A percentile compares a stretch with the other conserved stretches of the same genome.
Evolutionary conservation across 2,113 vertebrate species (phyloP).

Genomic region (Lophotis ruficrista): DNA sequence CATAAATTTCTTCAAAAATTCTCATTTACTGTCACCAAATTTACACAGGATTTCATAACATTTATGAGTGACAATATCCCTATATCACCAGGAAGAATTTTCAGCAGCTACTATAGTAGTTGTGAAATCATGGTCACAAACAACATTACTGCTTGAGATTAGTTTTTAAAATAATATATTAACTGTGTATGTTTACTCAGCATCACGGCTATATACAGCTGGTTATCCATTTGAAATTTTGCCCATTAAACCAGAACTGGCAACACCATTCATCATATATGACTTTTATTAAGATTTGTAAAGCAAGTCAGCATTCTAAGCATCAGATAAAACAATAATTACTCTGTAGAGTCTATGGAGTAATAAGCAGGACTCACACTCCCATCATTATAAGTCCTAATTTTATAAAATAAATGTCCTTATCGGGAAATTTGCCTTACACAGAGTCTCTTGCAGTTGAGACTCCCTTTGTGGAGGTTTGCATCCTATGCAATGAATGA

Average conservation of each 20-base stretch:
- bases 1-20: background rate
- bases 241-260: background rate
- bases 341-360: background rate
- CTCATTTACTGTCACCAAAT: background rate
- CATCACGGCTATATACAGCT: background rate
- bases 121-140: background rate
- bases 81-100: background rate
- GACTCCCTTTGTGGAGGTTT: background rate
- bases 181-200: background rate
- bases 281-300: background rate
- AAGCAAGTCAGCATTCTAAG: conserved; percentile 39
- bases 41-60: background rate
- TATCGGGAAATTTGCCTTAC: background rate
- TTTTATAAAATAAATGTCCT: background rate
- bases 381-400: background rate
- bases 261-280: background rate
- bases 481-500: background rate
- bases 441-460: background rate
- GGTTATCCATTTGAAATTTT: background rate
- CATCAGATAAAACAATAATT: conserved; percentile 18
- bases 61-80: background rate
- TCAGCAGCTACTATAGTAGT: background rate
- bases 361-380: background rate
- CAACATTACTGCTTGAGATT: background rate
- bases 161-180: background rate